A percentile compares a stretch with the other conserved stretches of the same genome.
These are phyloP conservation scores for Onychomys torridus DNA, from an alignment of 2,797 vertebrate genomes.

Conservation along the genomic window DNA sequence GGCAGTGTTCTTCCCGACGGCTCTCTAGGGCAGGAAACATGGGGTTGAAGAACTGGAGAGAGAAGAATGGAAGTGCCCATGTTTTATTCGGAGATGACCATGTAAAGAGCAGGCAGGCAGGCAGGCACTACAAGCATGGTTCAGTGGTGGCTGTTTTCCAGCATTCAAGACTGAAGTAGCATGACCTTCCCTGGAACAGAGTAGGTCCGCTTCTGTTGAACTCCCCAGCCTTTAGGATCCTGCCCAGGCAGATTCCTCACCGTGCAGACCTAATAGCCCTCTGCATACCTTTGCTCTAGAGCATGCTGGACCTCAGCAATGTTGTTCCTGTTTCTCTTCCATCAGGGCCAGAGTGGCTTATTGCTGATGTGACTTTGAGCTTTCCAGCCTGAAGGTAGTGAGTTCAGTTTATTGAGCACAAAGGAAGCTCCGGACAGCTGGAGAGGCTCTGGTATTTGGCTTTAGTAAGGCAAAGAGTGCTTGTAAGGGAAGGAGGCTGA, in stretches of 20 bases:
- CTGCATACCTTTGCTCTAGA: neutral
- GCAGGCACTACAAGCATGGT: neutral
- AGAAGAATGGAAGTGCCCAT: slow-evolving; percentile 12
- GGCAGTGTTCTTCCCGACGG: neutral
- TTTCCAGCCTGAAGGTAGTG: neutral
- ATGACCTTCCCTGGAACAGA: too few species aligned
- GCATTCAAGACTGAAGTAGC: neutral
- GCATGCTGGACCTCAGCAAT: neutral
- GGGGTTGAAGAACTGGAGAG: neutral
- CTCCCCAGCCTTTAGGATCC: neutral
- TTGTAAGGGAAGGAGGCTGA: neutral
- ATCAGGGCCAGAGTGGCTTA: neutral
- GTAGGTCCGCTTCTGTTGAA: neutral
- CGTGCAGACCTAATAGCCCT: neutral
- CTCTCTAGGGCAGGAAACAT: neutral
- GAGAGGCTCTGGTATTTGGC: neutral
- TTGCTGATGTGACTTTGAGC: neutral
- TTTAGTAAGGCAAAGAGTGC: neutral
- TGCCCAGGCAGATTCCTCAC: neutral
- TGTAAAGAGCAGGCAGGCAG: neutral
- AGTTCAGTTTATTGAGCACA: neutral
- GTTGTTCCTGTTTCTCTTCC: slow-evolving; percentile 28
- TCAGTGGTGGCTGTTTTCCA: neutral
- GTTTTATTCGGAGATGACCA: slow-evolving; percentile 21
- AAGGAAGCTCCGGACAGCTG: neutral